Base-by-base conservation (phyloP, 2,113 vertebrate species). In the Alosa alosa region DNA sequence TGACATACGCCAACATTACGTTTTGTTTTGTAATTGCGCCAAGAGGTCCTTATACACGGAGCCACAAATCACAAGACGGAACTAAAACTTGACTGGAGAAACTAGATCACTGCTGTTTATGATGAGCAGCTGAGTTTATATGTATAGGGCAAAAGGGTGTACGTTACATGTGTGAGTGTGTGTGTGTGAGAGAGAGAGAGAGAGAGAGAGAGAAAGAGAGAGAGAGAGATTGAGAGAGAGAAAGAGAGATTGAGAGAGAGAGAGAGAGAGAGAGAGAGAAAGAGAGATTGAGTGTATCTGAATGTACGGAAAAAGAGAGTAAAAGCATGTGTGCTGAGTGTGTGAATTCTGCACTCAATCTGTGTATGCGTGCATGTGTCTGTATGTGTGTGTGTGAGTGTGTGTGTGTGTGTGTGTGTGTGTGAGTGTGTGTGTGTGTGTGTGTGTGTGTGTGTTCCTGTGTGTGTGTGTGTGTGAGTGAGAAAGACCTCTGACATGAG, bases 41-140 rank as follows among this genome's bases (percentile, higher is more conserved):
- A 22, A 22, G 57, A 72, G 25, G 64, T 72, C 0, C 6, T 6
- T 36, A n/a, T 72, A 39, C 11, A 68, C n/a, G 15, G 31, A 78
- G 72, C 36, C 72, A 78, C 72, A 78, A 78, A 78, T 78, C 72
- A 78, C 72, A 31, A 39, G 72, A 78, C 72, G 72, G 72, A 72
- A 78, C 72, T 36, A 13, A 78, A 39, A 6, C 31, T 36, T 78
- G 72, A 22, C 55, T 60, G 55, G 20, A 60, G 55, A 60, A 60
- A 60, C 55, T 60, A 60, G 55, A 60, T 60, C 55, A 60, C 55
- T 22, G 20, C 4, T 22, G 55, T 60, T 60, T 22, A 60, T 22
- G 20, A 60, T 60, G 55, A 60, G 18, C 4, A 0, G 55, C 55
- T 60, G 55, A 60, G 18, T 60, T 60, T 60, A 60, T 60, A 20